phyloP scores from a whole-genome alignment of 1,140 invertebrate genomes.

The Lasaia peninsularis region DNA sequence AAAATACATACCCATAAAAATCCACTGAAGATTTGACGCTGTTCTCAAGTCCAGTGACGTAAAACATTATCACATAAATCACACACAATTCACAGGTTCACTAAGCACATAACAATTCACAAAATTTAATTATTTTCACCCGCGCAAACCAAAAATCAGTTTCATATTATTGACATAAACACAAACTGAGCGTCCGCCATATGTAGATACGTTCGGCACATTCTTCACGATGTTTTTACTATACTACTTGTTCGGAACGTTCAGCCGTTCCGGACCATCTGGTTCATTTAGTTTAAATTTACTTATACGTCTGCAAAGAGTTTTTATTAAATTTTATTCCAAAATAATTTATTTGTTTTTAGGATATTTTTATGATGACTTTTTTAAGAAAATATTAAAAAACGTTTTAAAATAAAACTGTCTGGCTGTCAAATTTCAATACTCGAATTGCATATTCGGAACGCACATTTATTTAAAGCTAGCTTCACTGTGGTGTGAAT shows the following conservation, averaged over 20 bases:
- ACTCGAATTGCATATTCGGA: conserved; percentile 34
- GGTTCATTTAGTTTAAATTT: neutral
- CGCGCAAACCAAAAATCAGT: conserved; percentile 72
- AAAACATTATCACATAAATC: conserved; percentile 69
- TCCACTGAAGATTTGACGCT: conserved; percentile 55
- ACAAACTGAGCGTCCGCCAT: conserved; percentile 74
- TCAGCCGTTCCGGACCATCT: neutral
- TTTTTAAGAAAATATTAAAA: neutral
- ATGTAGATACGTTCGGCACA: conserved; percentile 68
- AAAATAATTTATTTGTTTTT: neutral
- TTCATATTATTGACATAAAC: conserved; percentile 74
- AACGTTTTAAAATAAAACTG: neutral
- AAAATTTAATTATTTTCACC: conserved; percentile 66
- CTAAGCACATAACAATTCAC: conserved; percentile 58
- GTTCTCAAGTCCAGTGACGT: conserved; percentile 54
- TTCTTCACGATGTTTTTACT: conserved; percentile 45
- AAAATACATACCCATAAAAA: conserved; percentile 69
- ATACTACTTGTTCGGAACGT: conserved; percentile 35
- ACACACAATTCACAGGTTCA: conserved; percentile 65
- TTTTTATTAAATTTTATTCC: neutral
- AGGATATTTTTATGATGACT: neutral
- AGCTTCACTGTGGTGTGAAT: conserved; percentile 41
- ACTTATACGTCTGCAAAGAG: neutral
- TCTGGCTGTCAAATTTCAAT: conserved; percentile 1
- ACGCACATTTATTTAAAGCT: conserved; percentile 42